A percentile compares a stretch with the other conserved stretches of the same genome.
These are phyloP conservation scores for Bothrops jararaca DNA, from an alignment of 2,113 vertebrate genomes.

Conservation along the genomic window DNA sequence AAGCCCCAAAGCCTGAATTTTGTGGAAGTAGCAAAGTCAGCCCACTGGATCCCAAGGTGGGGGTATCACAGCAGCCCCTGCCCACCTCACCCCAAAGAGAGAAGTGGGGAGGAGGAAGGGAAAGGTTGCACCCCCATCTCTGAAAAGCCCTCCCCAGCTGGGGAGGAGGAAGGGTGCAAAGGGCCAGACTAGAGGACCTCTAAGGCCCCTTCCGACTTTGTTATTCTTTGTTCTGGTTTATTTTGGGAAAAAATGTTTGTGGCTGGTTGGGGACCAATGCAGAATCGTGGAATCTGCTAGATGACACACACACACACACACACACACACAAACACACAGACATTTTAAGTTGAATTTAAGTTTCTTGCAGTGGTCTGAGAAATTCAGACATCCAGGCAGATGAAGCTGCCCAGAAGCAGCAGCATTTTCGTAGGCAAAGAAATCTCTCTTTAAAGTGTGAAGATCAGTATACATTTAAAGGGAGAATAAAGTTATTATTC, in stretches of 20 bases:
- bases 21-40: neutral
- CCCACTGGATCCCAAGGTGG: accelerated
- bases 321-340: too few species aligned
- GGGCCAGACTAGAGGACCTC: neutral
- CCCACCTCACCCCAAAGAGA: neutral
- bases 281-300: neutral
- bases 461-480: too few species aligned
- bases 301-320: neutral
- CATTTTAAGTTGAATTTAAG: too few species aligned
- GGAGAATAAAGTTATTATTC: too few species aligned
- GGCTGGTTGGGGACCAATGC: neutral
- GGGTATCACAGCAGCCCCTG: neutral
- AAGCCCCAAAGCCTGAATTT: neutral
- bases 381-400: too few species aligned
- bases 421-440: neutral
- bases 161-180: neutral
- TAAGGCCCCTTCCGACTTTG: too few species aligned
- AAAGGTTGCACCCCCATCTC: neutral
- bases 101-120: neutral
- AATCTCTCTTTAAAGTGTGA: too few species aligned
- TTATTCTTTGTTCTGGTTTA: too few species aligned
- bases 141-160: neutral
- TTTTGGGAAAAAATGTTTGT: neutral
- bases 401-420: neutral
- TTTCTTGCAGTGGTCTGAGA: neutral